Base-by-base conservation (phyloP, 2,797 vertebrate genomes). In the Gephyroberyx darwinii region DNA sequence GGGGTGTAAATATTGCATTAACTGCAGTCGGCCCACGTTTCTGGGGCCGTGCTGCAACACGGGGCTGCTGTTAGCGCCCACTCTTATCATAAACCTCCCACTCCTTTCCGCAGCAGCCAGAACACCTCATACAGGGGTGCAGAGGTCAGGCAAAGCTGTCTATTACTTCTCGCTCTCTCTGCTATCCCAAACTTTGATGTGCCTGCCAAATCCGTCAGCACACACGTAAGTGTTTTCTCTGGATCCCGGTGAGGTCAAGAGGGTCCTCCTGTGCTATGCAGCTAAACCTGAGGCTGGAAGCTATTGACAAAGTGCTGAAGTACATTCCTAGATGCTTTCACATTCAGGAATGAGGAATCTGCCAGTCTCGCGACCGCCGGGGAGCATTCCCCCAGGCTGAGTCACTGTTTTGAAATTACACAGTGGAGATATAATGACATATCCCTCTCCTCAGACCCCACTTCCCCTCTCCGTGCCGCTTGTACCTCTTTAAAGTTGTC, bases 401-500 rank as follows among this genome's bases (percentile, higher is more conserved):
- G 79, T 84, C 88, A 83, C 66, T 0, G 26, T 80, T 83, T 26
- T 74, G 59, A 88, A 88, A 83, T 16, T 58, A 54, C 66, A 82
- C 35, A 75, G 80, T 74, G 8, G 14, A 77, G 81, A 83, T 57
- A 69, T 77, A 86, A 90, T 69, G 74, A 81, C 74, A 82, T 58
- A 79, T 61, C 30, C 14, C 33, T 79, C 74, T 69, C 71, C 51
- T 60, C 31, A 22, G 74, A 79, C 56, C 67, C 43, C 59, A 0
- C 51, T 43, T 51, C 63, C 39, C 31, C 60, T 64, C 57, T 55
- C 43, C 6, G 5, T 14, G 55, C 57, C 7, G 30, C 64, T 80
- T 86, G 0, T 94, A 99, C 97, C 96, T 99, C 97, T 88, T 99
- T 97, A 88, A 99, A 99, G 94, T 99, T 96, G 91, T 99, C 98